Evolutionary conservation across 2,888 invertebrate species (phyloP), one percentile per base, ranked within the genome.

Genomic region (Drosophila paramelanica): DNA sequence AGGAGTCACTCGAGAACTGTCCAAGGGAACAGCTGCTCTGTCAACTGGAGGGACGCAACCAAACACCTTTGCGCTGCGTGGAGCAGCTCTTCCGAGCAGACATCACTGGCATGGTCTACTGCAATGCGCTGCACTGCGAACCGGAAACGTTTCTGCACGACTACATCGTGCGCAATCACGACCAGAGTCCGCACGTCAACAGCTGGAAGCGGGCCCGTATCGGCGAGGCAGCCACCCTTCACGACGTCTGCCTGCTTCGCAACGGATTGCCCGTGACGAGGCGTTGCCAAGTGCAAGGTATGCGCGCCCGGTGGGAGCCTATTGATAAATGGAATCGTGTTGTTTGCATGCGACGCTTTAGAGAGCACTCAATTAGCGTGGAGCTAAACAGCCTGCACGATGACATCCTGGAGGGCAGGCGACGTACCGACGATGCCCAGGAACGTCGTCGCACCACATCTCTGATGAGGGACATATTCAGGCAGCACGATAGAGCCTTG

Each of bases 211-310:
- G 73, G 7, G 72, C 83, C 1, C 56, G 68, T 25, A 92, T 94
- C 46, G 94, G 93, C 1, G 92, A 93, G 55, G 92, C 93, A 38
- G 93, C 93, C 6, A 93, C 94, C 0, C 55, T 91, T 4, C 80
- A 77, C 4, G 83, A 91, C 20, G 66, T 91, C 2, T 95, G 95
- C 74, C 90, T 95, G 14, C 93, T 93, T 82, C 85, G 89, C 3
- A 94, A 94, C 81, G 94, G 94, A 6, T 89, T 94, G 57, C 95
- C 95, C 0, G 93, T 95, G 6, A 94, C 93, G 13, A 92, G 95
- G 75, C 90, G 90, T 51, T 96, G 95, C 77, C 65, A 80, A 6
- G 94, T 95, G n/a, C 92, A 93, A 53, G 93, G 93, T 68, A 79
- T 93, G 7, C 93, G 93, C 14, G 81, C 87, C 23, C 50, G 60